These are phyloP conservation scores for Cryptotis parvus DNA, from an alignment of 2,113 vertebrate genomes.

Conservation along the genomic window DNA sequence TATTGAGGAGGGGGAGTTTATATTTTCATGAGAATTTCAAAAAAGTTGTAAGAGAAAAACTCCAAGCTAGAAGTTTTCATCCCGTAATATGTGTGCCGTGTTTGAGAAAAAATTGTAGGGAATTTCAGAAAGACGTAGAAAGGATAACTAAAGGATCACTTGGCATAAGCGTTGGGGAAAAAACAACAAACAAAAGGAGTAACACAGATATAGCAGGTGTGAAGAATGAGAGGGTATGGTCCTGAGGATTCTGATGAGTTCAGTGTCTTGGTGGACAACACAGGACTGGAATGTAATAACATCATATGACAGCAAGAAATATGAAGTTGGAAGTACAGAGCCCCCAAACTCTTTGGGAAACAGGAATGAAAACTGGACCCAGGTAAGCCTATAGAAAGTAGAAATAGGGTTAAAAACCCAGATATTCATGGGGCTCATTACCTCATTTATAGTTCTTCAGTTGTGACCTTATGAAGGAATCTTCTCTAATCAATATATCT, in stretches of 20 bases:
- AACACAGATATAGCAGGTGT: neutral
- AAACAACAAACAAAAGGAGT: neutral
- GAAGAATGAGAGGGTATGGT: neutral
- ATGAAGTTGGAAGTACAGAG: neutral
- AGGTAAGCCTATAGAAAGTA: neutral
- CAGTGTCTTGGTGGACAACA: no score
- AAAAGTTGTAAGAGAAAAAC: neutral
- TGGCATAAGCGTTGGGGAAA: neutral
- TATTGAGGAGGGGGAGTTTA: neutral
- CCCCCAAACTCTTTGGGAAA: neutral
- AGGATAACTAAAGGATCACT: neutral
- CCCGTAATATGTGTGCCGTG: constrained; percentile 15
- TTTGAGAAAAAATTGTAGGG: neutral
- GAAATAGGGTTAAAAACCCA: neutral
- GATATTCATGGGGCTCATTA: neutral
- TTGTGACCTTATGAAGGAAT: neutral
- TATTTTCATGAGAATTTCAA: constrained; percentile 19
- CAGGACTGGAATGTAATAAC: neutral
- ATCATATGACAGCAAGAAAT: neutral
- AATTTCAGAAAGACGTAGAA: neutral
- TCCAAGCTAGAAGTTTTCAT: neutral
- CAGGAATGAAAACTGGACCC: neutral
- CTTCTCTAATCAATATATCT: neutral
- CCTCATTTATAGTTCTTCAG: neutral
- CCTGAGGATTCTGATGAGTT: neutral